Base-by-base conservation (phyloP, 2,888 invertebrate species). In the Eucriotettix oculatus region DNA sequence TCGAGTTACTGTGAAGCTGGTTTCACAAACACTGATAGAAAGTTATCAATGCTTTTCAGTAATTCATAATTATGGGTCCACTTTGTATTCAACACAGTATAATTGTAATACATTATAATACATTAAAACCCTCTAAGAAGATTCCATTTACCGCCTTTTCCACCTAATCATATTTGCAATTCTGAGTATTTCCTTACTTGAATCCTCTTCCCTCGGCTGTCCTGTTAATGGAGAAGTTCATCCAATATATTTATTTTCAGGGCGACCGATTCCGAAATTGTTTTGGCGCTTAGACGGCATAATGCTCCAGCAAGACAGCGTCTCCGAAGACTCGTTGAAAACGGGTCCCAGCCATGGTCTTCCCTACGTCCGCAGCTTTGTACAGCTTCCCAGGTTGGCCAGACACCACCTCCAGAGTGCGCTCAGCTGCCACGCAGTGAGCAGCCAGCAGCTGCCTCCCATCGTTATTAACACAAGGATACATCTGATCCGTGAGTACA, bases 281-380 rank as follows among this genome's bases (percentile, higher is more conserved):
- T 85, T 84, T 61, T 87, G 87, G 87, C 87, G 86, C 80, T 83
- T 85, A 62, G 86, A 86, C 64, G 82, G 84, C 64, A 82, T 83
- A 5, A 76, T 87, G 52, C 48, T n/a, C 14, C 48, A 12, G 48
- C 14, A 12, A 5, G 48, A 48, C 14, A n/a, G 48, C 48, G 48
- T n/a, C 5, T 29, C 29, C 29, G 48, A 48, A 9, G 48, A n/a
- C n/a, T 12, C 12, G 9, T n/a, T 14, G 48, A 12, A n/a, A n/a
- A 12, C n/a, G 48, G 12, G 12, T 12, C 48, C 48, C 5, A n/a
- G 14, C 10, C 10, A 14, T 11, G 44, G 48, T 48, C 29, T 29
- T 29, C 29, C 29, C 7, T 29, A 29, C 29, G 56, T 56, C 12
- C 43, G 42, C 41, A 42, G 16, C 12, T 17, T 41, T 1, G 11